Evolutionary conservation across 2,113 vertebrate genomes (phyloP).

Genomic region (Nipponia nippon): DNA sequence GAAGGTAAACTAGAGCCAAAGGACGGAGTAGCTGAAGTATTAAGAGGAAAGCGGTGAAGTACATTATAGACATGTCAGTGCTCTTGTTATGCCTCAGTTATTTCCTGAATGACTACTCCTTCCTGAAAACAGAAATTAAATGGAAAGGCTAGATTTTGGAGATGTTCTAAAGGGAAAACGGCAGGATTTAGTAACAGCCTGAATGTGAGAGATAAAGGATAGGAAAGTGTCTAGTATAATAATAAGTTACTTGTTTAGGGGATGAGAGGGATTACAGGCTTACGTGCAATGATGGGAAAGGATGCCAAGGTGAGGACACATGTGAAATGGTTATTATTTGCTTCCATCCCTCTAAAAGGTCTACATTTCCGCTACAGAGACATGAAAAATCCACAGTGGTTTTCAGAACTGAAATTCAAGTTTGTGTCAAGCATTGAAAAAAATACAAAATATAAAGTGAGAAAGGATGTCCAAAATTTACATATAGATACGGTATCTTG

Average conservation of each 20-base stretch:
- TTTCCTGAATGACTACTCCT: slow-evolving; percentile 13
- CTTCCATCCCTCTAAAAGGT: background rate
- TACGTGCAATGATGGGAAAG: background rate
- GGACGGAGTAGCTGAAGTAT: background rate
- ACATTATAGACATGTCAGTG: background rate
- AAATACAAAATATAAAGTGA: background rate
- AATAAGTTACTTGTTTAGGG: slow-evolving; percentile 10
- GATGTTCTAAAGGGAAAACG: background rate
- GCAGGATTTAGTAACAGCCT: background rate
- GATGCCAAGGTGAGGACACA: background rate
- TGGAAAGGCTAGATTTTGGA: slow-evolving; percentile 1
- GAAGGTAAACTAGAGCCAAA: background rate
- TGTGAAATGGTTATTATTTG: background rate
- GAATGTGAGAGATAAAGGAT: slow-evolving; percentile 28
- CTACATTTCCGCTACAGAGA: background rate
- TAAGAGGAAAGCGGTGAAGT: background rate
- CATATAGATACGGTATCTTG: background rate
- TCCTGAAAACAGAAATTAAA: slow-evolving; percentile 27
- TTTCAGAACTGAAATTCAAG: background rate
- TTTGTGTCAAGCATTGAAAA: background rate
- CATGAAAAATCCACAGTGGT: background rate
- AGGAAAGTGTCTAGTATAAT: background rate
- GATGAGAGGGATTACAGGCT: slow-evolving; percentile 19
- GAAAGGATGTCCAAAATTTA: background rate
- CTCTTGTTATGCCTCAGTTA: background rate